Percentiles rank a stretch among this genome's conserved stretches.
Conservation (phyloP, 92 coral and sea anemone species). For the Siderastrea radians region DNA sequence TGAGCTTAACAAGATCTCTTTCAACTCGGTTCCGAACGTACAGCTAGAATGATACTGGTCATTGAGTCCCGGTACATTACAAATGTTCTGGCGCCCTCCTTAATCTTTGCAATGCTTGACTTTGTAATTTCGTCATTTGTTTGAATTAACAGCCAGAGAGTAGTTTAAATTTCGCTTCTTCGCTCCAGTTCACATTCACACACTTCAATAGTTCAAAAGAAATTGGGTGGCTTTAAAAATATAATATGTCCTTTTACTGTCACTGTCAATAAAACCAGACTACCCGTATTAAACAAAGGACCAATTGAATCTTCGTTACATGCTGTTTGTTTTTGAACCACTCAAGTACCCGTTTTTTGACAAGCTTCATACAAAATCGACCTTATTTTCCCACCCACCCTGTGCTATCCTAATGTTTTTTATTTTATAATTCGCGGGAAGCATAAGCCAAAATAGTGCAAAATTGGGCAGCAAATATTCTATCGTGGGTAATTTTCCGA, state of each 20-base stretch:
- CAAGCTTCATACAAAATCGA: background rate
- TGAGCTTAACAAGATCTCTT: background rate
- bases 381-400: background rate
- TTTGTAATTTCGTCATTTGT: slow-evolving; percentile 44
- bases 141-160: slow-evolving; percentile 7
- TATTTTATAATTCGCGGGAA: background rate
- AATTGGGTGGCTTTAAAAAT: background rate
- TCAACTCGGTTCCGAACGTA: background rate
- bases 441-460: no score
- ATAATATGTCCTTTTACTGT: background rate
- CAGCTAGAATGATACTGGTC: background rate
- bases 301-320: slow-evolving; percentile 22
- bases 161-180: slow-evolving; percentile 3
- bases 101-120: slow-evolving; percentile 22
- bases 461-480: no score
- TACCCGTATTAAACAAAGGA: background rate
- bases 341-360: slow-evolving; percentile 5
- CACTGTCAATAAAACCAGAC: background rate
- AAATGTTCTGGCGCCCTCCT: background rate
- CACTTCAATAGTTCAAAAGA: background rate
- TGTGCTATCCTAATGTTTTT: background rate
- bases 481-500: no score
- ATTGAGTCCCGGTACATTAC: background rate
- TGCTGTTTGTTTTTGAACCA: slow-evolving; percentile 3
- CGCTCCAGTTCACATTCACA: slow-evolving; percentile 8